A percentile compares a stretch with the other conserved stretches of the same genome.
Evolutionary conservation across 2,888 invertebrate genomes (phyloP).

Genomic region (Meganola albula): DNA sequence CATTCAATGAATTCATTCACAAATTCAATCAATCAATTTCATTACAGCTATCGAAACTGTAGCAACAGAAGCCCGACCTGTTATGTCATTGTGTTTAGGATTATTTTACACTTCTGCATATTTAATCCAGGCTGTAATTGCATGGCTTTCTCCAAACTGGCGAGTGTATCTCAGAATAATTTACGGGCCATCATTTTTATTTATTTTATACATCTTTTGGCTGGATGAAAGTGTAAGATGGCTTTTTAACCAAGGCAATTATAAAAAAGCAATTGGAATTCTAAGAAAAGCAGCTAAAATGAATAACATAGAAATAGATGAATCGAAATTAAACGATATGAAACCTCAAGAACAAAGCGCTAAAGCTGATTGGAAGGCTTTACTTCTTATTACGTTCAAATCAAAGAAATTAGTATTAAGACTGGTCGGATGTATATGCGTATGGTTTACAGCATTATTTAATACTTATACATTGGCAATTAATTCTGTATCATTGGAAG

Average conservation of each 20-base stretch:
- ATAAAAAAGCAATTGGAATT: slow-evolving; percentile 78
- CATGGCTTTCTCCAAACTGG: slow-evolving; percentile 79
- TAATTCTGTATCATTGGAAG: slow-evolving; percentile 83
- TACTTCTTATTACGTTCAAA: slow-evolving; percentile 25
- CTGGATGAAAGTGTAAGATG: slow-evolving; percentile 85
- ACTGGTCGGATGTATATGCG: slow-evolving; percentile 40
- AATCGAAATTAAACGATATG: slow-evolving; percentile 32
- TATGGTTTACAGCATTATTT: slow-evolving; percentile 47
- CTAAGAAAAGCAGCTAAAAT: slow-evolving; percentile 75
- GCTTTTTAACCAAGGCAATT: slow-evolving; percentile 82
- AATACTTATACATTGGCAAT: slow-evolving; percentile 81
- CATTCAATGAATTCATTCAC: no score
- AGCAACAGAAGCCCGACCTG: slow-evolving; percentile 27
- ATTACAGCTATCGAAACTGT: slow-evolving; percentile 57
- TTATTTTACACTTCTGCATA: slow-evolving; percentile 13
- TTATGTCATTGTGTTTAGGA: slow-evolving; percentile 21
- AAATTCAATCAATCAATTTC: no score
- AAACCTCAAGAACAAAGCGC: slow-evolving; percentile 31
- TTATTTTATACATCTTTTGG: slow-evolving; percentile 80
- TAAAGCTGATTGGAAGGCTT: slow-evolving; percentile 6
- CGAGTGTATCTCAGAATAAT: slow-evolving; percentile 78
- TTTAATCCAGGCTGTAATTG: slow-evolving; percentile 14
- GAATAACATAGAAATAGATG: slow-evolving; percentile 41
- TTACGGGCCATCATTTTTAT: slow-evolving; percentile 81
- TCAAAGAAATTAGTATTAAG: slow-evolving; percentile 38